A percentile compares a stretch with the other conserved stretches of the same genome.
Evolutionary conservation across 1,140 invertebrate genomes (phyloP).

Genomic region (Drosophila nigromelanica): DNA sequence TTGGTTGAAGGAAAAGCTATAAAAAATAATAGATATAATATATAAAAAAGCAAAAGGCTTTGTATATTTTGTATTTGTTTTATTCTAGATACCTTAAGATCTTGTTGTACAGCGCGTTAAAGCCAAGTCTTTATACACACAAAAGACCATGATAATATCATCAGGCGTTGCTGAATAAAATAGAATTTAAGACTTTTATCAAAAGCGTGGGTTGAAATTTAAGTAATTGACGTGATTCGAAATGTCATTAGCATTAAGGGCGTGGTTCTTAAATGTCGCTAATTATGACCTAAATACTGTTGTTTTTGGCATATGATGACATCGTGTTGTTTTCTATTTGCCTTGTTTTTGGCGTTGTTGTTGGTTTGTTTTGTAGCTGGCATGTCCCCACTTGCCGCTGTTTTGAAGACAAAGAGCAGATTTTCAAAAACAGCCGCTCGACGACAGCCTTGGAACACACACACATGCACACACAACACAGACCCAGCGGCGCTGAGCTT

Average conservation of each 20-base stretch:
- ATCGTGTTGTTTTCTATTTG: conserved; percentile 22
- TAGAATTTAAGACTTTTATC: not conserved
- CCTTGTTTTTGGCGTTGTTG: conserved; percentile 15
- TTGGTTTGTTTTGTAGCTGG: conserved; percentile 45
- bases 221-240: conserved; percentile 2
- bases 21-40: not conserved
- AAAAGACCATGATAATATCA: no score
- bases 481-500: conserved; percentile 31
- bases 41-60: not conserved
- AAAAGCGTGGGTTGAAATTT: not conserved
- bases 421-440: conserved; percentile 55
- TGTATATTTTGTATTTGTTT: not conserved
- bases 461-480: not conserved
- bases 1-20: not conserved
- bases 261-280: conserved; percentile 16
- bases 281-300: conserved; percentile 23
- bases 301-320: conserved; percentile 18
- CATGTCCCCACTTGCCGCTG: conserved; percentile 60
- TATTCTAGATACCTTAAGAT: no score
- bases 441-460: conserved; percentile 66
- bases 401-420: conserved; percentile 70
- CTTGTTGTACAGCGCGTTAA: no score
- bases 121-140: no score
- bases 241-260: conserved; percentile 13
- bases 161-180: no score